Evolutionary conservation across 1,140 invertebrate genomes (phyloP).

Genomic region (Zaprionus nigranus): DNA sequence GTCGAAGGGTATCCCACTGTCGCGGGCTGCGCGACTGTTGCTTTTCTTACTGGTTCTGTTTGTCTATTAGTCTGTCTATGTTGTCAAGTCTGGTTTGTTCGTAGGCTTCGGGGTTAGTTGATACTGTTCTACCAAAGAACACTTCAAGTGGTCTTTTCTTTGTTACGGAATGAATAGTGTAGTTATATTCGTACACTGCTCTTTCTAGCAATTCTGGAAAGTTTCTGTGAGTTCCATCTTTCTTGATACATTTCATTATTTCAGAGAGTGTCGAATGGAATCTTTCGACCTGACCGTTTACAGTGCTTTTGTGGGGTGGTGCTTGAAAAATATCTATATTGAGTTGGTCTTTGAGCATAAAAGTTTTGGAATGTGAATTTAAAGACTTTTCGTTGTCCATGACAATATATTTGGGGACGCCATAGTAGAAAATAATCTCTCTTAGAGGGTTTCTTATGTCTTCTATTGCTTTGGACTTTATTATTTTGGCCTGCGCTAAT

Average conservation of each 20-base stretch:
- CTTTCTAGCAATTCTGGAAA: conserved; percentile 2
- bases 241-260: conserved; percentile 5
- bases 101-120: background rate
- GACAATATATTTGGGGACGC: background rate
- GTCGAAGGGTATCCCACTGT: too few species aligned
- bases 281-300: conserved; percentile 9
- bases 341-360: conserved; percentile 10
- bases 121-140: conserved; percentile 9
- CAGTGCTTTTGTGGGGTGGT: conserved; percentile 1
- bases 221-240: background rate
- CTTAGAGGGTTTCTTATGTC: conserved; percentile 1
- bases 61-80: conserved; percentile 8
- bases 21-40: too few species aligned
- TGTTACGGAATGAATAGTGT: conserved; percentile 10
- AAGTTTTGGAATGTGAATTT: conserved; percentile 1
- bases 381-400: conserved; percentile 10
- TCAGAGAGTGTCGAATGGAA: conserved; percentile 10
- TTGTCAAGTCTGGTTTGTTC: background rate
- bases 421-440: background rate
- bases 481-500: background rate
- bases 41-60: too few species aligned
- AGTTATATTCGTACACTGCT: conserved; percentile 14
- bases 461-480: conserved; percentile 12
- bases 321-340: conserved; percentile 1
- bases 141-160: conserved; percentile 8